A percentile compares a stretch with the other conserved stretches of the same genome.
Evolutionary conservation across 1,140 invertebrate species (phyloP).

Genomic region (Octopus sinensis): DNA sequence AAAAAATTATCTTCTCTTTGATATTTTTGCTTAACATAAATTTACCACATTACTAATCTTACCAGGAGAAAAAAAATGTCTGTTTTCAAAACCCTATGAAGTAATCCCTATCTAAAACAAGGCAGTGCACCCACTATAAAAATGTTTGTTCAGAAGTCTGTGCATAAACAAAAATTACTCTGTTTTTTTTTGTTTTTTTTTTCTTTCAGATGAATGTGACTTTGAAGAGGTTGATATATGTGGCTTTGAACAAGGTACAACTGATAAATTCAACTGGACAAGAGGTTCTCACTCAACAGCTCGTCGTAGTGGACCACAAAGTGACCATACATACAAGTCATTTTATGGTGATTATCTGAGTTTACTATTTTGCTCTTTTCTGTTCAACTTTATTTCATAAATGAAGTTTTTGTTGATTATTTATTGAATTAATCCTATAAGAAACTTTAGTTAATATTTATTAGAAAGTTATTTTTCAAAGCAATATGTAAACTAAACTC

Average conservation of each 20-base stretch:
- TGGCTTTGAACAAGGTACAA: conserved; percentile 45
- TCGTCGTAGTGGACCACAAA: conserved; percentile 40
- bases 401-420: neutral
- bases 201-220: conserved; percentile 35
- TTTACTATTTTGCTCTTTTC: neutral
- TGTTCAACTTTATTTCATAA: neutral
- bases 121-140: too few relatives aligned
- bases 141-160: too few relatives aligned
- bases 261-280: conserved; percentile 48
- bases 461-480: too few relatives aligned
- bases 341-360: neutral
- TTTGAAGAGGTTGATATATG: conserved; percentile 48
- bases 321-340: conserved; percentile 41
- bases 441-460: too few relatives aligned
- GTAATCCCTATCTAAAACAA: too few relatives aligned
- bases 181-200: neutral
- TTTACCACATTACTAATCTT: too few relatives aligned
- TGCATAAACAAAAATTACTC: neutral
- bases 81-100: too few relatives aligned
- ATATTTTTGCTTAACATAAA: too few relatives aligned
- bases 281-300: conserved; percentile 30
- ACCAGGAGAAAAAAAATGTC: too few relatives aligned
- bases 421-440: neutral
- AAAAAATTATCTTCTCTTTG: too few relatives aligned
- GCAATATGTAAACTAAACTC: too few relatives aligned